phyloP scores from a whole-genome alignment of 1,140 invertebrate species.

The Teleopsis dalmanni region DNA sequence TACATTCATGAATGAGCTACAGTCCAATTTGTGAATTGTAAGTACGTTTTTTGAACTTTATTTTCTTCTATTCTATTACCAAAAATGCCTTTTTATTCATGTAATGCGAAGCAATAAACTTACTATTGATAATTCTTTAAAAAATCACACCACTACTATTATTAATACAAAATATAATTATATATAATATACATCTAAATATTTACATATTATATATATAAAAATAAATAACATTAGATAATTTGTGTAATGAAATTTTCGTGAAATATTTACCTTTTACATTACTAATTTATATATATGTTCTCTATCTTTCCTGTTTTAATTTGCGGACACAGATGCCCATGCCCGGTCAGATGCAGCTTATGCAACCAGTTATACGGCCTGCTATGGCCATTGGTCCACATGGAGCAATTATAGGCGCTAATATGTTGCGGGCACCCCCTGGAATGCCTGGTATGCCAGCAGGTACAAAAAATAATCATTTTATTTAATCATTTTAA shows the following conservation, averaged over 20 bases:
- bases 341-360: constrained; percentile 45
- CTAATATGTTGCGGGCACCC: constrained; percentile 64
- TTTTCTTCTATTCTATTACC: constrained; percentile 12
- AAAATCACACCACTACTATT: constrained; percentile 9
- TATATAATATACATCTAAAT: constrained; percentile 4
- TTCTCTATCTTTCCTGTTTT: background rate
- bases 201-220: background rate
- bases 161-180: constrained; percentile 7
- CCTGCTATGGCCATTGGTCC: constrained; percentile 58
- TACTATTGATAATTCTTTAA: constrained; percentile 3
- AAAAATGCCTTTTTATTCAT: constrained; percentile 21
- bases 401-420: constrained; percentile 59
- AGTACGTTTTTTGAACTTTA: constrained; percentile 31
- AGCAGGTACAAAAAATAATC: constrained; percentile 49
- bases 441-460: constrained; percentile 52
- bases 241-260: constrained; percentile 9
- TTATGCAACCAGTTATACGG: constrained; percentile 56
- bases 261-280: constrained; percentile 8
- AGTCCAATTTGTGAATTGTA: constrained; percentile 43
- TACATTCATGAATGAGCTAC: too few species aligned
- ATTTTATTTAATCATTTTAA: too few species aligned
- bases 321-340: constrained; percentile 20
- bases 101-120: constrained; percentile 39
- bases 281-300: constrained; percentile 1
- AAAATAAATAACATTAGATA: constrained; percentile 6